Percentiles rank a stretch among this genome's conserved stretches.
Conservation (phyloP, 2,797 vertebrate genomes). For the Sebastes aleutianus region DNA sequence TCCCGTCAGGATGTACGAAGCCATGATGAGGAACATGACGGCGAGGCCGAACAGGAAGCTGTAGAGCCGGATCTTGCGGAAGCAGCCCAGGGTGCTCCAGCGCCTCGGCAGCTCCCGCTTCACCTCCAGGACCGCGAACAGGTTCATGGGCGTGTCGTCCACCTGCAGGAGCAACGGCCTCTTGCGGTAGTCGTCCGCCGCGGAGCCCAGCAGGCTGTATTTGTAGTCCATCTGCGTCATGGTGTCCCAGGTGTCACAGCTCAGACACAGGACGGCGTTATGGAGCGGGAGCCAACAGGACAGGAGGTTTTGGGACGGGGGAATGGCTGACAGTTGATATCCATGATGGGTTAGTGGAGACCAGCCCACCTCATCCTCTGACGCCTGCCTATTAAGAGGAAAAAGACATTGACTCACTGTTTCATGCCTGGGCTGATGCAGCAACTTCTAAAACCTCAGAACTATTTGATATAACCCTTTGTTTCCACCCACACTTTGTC, state of each 20-base stretch:
- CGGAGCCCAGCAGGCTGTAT: slow-evolving; percentile 75
- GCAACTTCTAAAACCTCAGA: not conserved
- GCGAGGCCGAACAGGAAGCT: slow-evolving; percentile 87
- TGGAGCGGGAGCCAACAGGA: slow-evolving; percentile 13
- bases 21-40: slow-evolving; percentile 89
- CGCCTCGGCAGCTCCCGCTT: slow-evolving; percentile 82
- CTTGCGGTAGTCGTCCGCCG: slow-evolving; percentile 71
- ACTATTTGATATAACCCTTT: not conserved
- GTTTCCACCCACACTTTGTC: not conserved
- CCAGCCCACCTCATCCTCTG: slow-evolving; percentile 49
- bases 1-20: slow-evolving; percentile 91
- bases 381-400: slow-evolving; percentile 17
- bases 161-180: slow-evolving; percentile 75
- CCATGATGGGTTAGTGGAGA: slow-evolving; percentile 61
- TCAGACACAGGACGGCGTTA: slow-evolving; percentile 40
- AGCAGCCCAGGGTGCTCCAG: slow-evolving; percentile 67
- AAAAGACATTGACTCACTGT: not conserved
- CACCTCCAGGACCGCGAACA: slow-evolving; percentile 88
- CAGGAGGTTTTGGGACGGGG: not conserved
- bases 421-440: not conserved
- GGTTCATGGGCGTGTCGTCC: slow-evolving; percentile 85
- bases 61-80: slow-evolving; percentile 86
- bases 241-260: slow-evolving; percentile 36
- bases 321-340: slow-evolving; percentile 12
- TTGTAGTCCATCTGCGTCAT: slow-evolving; percentile 80